Evolutionary conservation across 2,113 vertebrate genomes (phyloP).

Genomic region (Rhodinocichla rosea): DNA sequence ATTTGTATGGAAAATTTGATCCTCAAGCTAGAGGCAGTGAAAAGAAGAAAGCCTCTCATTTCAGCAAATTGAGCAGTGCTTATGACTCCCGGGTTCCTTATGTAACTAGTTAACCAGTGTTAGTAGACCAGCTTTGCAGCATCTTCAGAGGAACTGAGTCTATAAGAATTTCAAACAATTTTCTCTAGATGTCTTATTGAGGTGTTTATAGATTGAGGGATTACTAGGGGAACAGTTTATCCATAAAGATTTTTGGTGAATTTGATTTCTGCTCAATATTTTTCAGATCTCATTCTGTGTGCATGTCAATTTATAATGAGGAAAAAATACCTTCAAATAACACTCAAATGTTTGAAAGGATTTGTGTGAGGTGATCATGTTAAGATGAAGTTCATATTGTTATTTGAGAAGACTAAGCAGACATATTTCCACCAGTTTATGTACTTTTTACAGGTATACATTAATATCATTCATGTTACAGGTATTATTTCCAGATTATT

Average conservation of each 20-base stretch:
- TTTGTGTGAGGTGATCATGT: neutral
- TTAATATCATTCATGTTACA: neutral
- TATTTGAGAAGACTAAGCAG: neutral
- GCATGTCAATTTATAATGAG: fast-evolving
- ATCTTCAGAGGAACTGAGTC: neutral
- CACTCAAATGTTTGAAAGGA: neutral
- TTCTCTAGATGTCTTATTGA: neutral
- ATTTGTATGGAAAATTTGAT: conserved; percentile 47
- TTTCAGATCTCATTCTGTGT: neutral
- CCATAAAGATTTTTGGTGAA: neutral
- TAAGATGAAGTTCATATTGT: neutral
- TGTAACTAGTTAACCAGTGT: neutral
- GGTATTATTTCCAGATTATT: conserved; percentile 42
- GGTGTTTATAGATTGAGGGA: neutral
- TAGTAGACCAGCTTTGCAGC: neutral
- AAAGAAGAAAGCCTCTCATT: conserved; percentile 6
- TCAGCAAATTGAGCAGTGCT: neutral
- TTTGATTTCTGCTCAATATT: neutral
- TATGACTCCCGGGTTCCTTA: neutral
- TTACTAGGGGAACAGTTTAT: neutral
- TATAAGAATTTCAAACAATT: neutral
- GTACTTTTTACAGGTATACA: neutral
- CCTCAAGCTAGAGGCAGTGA: neutral
- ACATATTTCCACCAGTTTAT: neutral
- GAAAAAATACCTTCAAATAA: neutral